These are phyloP conservation scores for Stigmatopora argus DNA, from an alignment of 2,113 vertebrate genomes.

Conservation along the genomic window DNA sequence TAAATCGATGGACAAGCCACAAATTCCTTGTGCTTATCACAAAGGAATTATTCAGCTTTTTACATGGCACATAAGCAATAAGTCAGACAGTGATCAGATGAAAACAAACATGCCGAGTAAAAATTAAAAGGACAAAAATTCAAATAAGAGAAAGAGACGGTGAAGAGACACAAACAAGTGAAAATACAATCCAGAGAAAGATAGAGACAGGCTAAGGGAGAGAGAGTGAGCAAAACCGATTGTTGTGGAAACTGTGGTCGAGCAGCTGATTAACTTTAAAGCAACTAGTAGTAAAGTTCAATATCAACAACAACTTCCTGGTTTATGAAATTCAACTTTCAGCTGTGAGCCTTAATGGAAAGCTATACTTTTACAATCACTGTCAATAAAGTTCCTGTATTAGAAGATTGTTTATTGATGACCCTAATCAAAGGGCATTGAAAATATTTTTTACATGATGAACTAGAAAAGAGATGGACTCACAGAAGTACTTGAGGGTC, in stretches of 20 bases:
- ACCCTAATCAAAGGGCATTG: neutral
- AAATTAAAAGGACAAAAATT: conserved; percentile 12
- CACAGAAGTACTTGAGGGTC: conserved; percentile 97
- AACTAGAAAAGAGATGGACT: conserved; percentile 57
- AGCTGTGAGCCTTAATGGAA: neutral
- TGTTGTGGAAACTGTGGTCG: conserved; percentile 49
- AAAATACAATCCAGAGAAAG: neutral
- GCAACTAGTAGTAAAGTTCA: neutral
- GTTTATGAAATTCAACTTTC: neutral
- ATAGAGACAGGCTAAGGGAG: neutral
- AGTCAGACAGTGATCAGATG: conserved; percentile 24
- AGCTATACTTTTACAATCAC: neutral
- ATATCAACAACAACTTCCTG: neutral
- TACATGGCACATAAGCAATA: conserved; percentile 6
- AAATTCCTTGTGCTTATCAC: neutral
- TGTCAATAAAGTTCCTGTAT: neutral
- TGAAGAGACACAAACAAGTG: neutral
- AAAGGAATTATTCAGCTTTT: neutral
- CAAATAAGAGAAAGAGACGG: neutral
- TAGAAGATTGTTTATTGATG: neutral
- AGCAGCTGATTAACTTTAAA: conserved; percentile 17
- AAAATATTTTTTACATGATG: neutral
- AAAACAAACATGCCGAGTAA: conserved; percentile 3
- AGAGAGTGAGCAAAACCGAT: conserved; percentile 19
- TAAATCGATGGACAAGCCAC: neutral